Evolutionary conservation across 53 echinoderm and acorn worm genomes (phyloP), one percentile per base, ranked within the genome.

Genomic region (Stichopus horrens): DNA sequence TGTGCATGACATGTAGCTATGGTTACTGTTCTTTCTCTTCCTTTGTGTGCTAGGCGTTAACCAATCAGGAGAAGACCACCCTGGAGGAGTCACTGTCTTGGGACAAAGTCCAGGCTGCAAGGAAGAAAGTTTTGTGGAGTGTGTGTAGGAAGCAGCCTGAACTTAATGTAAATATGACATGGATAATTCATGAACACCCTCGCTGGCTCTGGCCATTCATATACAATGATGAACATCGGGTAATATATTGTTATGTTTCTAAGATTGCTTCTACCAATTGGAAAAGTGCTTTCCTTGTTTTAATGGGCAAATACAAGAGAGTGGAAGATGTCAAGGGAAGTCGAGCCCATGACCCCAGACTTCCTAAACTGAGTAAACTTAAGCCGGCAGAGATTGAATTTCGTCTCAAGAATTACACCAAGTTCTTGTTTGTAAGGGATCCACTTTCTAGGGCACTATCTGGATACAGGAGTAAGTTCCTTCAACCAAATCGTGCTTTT

Each of bases 211-310:
- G 94, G 94, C 93, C 93, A 14, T 92, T 91, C 22, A 94, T 94
- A 37, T 89, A 93, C 77, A 89, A 91, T 18, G 94, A 94, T 73
- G 58, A 79, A 66, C 91, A 93, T 75, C 86, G 89, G 52, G 88
- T 94, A 4, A 88, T 94, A 53, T 94, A 93, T 74, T 89, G 91
- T 9, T 93, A 89, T 68, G 88, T 94, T n/a, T 94, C 94, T 7
- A 94, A 94, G 76, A 92, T 95, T 5, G 95, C 93, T 10, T 93
- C 93, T 14, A 95, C 95, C 55, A 91, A 93, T 76, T 95, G 95
- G 95, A 95, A 93, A 73, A 95, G 90, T 19, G 95, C 90, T 16
- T 93, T 95, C 74, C 76, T 95, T 14, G 95, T 95, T 8, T 79
- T 95, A 7, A 88, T 91, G 86, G 93, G 93, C 22, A 93, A 93